Evolutionary conservation across 2,797 vertebrate species (phyloP), one percentile per base, ranked within the genome.

Genomic region (Pseudopleuronectes americanus): DNA sequence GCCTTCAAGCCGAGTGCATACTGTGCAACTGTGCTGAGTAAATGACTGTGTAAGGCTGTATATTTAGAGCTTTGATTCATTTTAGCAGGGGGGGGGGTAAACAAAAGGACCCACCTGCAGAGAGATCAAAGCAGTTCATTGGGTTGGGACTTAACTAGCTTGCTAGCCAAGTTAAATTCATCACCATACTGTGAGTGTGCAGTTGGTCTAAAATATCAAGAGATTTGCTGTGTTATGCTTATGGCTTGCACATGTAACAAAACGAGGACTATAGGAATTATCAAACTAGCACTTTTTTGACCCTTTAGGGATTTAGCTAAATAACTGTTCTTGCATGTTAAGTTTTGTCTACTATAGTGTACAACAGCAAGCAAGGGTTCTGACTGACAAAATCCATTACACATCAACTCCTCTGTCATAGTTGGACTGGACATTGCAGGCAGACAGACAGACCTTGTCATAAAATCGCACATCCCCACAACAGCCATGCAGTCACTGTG

Each of bases 51-150:
- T 36, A 57, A 17, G 23, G 17, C 6, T 48, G 6, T 36, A 45
- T 13, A 38, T 64, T 38, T 51, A 22, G 5, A 16, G 9, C 23
- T 62, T 59, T 17, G 19, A 0, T 55, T 19, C 26, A 52, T 68
- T 52, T 58, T 14, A 45, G 3, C n/a, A 52, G 3, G 19, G 24
- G 24, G 24, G 24, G 26, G 24, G 24, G 24, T 6, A 28, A 28
- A 26, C 5, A 26, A 26, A 26, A 26, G 26, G 6, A 28, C 26
- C 26, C 5, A 28, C 26, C 59, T 60, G 10, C 43, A 28, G 26
- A 8, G 47, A 47, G 48, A 70, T 79, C 58, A 56, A 70, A 66
- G 72, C 36, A 38, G 22, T 23, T 17, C 9, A 48, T 28, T 53
- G 52, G 36, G 6, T 64, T 8, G 23, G 36, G 36, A 38, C 36